A percentile compares a stretch with the other conserved stretches of the same genome.
phyloP scores from a whole-genome alignment of 1,140 invertebrate species.

The Nasonia giraulti region DNA sequence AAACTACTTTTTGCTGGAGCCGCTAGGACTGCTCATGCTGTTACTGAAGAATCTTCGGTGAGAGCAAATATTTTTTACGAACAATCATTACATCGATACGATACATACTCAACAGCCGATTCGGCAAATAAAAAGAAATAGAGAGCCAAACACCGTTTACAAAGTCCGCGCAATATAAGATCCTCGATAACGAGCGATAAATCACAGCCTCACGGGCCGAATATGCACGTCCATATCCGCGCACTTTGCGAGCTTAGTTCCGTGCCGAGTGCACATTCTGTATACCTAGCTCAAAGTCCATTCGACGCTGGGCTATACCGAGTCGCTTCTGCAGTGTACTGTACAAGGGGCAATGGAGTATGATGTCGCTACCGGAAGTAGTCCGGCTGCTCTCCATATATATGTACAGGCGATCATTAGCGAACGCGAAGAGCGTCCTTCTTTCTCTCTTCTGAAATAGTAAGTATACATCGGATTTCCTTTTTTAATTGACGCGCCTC shows the following conservation, averaged over 20 bases:
- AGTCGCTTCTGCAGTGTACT: constrained; percentile 2
- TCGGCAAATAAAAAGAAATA: too few relatives aligned
- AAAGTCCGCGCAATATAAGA: not conserved
- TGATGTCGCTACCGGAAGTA: not conserved
- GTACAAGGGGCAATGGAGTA: not conserved
- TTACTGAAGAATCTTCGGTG: too few relatives aligned
- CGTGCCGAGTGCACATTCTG: not conserved
- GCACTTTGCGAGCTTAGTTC: constrained; percentile 14
- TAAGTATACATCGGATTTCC: not conserved
- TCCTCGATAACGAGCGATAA: not conserved
- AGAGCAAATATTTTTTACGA: too few relatives aligned
- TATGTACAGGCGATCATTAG: not conserved
- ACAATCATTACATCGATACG: too few relatives aligned
- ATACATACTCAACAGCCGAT: too few relatives aligned
- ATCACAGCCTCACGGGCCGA: not conserved
- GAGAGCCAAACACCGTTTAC: not conserved
- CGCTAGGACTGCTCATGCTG: too few relatives aligned
- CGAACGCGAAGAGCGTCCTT: not conserved
- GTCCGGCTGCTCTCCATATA: not conserved
- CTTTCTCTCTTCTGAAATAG: not conserved
- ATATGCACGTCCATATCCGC: constrained; percentile 38
- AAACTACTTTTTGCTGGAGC: too few relatives aligned
- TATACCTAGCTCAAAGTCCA: not conserved
- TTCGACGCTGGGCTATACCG: not conserved
- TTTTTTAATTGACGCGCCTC: not conserved